Percentiles rank a stretch among this genome's conserved stretches.
Evolutionary conservation across 1,140 invertebrate genomes (phyloP).

Genomic region (Galleria mellonella): DNA sequence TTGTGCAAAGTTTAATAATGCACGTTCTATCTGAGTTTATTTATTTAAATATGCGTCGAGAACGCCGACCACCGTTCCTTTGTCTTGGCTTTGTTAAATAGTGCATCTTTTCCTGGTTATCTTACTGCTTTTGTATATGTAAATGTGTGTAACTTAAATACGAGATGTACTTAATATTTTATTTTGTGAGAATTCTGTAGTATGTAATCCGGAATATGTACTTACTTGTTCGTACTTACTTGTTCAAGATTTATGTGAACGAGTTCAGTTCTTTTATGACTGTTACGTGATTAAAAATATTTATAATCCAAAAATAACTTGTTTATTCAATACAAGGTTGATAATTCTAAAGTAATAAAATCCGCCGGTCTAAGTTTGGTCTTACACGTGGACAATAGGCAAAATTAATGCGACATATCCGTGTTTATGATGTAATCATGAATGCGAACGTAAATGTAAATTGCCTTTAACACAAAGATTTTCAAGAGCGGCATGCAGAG

Average conservation of each 20-base stretch:
- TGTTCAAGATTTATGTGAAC: too few relatives aligned
- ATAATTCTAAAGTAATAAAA: slow-evolving; percentile 5
- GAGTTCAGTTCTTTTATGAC: too few relatives aligned
- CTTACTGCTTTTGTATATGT: slow-evolving; percentile 6
- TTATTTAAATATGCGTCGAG: slow-evolving; percentile 69
- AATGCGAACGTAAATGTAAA: background rate
- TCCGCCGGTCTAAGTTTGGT: background rate
- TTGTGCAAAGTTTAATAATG: too few relatives aligned
- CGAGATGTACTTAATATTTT: slow-evolving; percentile 14
- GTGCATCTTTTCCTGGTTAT: slow-evolving; percentile 43
- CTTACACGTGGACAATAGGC: background rate
- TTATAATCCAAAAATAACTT: too few relatives aligned
- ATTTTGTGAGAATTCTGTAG: too few relatives aligned
- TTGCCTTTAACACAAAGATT: slow-evolving; percentile 8
- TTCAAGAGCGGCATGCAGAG: slow-evolving; percentile 13
- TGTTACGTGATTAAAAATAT: too few relatives aligned
- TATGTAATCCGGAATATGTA: too few relatives aligned
- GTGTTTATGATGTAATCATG: slow-evolving; percentile 13
- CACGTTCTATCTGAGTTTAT: slow-evolving; percentile 52
- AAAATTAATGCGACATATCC: background rate
- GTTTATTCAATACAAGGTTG: too few relatives aligned
- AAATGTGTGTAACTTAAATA: too few relatives aligned
- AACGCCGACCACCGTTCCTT: slow-evolving; percentile 37
- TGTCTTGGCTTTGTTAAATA: slow-evolving; percentile 48
- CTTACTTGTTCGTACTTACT: too few relatives aligned